Evolutionary conservation across 2,888 invertebrate species (phyloP).

Genomic region (Drosophila basisetae): DNA sequence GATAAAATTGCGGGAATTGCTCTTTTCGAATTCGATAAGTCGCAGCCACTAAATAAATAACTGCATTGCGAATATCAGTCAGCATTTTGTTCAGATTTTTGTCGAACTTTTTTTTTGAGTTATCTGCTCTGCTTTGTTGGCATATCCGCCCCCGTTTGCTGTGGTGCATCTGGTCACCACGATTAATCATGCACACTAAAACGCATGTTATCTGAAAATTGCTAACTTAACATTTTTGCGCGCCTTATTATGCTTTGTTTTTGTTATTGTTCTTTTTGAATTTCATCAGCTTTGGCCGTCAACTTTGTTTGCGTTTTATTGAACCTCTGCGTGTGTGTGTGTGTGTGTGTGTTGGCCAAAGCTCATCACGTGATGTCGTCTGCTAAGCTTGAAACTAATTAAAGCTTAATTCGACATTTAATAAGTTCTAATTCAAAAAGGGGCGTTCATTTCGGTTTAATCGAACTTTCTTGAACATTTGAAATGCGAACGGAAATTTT

Average conservation of each 20-base stretch:
- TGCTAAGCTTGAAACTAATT: conserved; percentile 14
- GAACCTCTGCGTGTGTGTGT: conserved; percentile 7
- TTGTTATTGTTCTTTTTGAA: conserved; percentile 26
- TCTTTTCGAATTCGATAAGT: conserved; percentile 31
- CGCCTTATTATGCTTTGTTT: conserved; percentile 3
- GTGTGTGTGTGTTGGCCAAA: conserved; percentile 4
- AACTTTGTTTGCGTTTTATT: conserved; percentile 21
- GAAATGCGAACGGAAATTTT: neutral
- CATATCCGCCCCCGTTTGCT: conserved; percentile 19
- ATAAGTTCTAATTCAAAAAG: neutral
- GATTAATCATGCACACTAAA: neutral
- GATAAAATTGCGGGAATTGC: conserved; percentile 65
- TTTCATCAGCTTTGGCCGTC: conserved; percentile 36
- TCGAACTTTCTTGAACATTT: neutral
- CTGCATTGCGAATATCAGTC: neutral
- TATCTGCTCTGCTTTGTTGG: neutral
- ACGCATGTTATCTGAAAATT: conserved; percentile 24
- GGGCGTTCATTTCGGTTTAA: neutral
- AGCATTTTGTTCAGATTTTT: neutral
- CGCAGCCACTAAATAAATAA: conserved; percentile 18
- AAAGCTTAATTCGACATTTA: conserved; percentile 10
- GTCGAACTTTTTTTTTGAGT: neutral
- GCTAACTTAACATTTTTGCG: conserved; percentile 10
- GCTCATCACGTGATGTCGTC: conserved; percentile 50
- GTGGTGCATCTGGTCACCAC: neutral